Base-by-base conservation (phyloP, 2,797 vertebrate genomes). In the Gymnopithys bicolor region DNA sequence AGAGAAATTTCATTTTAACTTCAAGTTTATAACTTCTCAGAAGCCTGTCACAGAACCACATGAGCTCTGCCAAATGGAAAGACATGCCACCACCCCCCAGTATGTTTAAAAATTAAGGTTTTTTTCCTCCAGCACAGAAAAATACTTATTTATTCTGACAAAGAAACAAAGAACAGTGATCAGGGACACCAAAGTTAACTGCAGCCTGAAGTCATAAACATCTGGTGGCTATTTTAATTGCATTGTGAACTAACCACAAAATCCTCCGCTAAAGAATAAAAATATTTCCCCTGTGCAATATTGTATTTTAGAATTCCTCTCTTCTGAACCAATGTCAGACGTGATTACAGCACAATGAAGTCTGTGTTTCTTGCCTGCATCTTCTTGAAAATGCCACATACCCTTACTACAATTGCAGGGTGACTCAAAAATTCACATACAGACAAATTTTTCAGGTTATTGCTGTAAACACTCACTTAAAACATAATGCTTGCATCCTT, bases 211-310 rank as follows among this genome's bases (percentile, higher is more conserved):
- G 94, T 91, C 66, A 95, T 91, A 96, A 96, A 96, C 97, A 97
- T 96, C 96, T 97, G 96, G 89, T 96, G 92, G 87, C 83, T 95
- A 94, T 96, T 97, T 97, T 95, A 97, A 97, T 91, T 93, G 95
- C 85, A 87, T 91, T 91, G 80, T 84, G 84, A 95, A 96, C 93
- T 73, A 96, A 96, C 94, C 94, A 83, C 92, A 94, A 89, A 94
- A 92, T 62, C 39, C 58, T 95, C 39, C 2, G 2, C 94, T 90
- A 76, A 94, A 81, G 87, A 92, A 97, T 70, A 74, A 81, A 81
- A 93, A 30, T 58, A 94, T 94, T 95, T 97, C 83, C 96, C 84
- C 79, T 67, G 89, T 95, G 94, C 86, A 95, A 83, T 88, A 79
- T 67, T 93, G 59, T 90, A 83, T 96, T 95, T 94, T 94, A 89